Evolutionary conservation across 2,113 vertebrate genomes (phyloP), one percentile per base, ranked within the genome.

Genomic region (Vidua chalybeata): DNA sequence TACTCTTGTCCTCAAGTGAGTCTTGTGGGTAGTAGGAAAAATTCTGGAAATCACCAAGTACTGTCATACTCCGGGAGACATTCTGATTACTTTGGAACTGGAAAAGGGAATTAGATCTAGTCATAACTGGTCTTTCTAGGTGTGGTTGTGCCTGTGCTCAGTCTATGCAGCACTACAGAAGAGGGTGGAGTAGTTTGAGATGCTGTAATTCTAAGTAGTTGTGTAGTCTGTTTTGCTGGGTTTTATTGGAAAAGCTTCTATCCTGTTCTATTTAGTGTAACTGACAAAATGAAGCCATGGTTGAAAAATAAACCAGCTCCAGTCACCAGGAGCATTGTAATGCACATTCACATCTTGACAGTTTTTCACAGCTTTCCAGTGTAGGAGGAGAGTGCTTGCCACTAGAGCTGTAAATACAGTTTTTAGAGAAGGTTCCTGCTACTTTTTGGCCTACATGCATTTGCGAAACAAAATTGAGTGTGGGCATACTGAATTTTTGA

Each of bases 251-350:
- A 95, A 64, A 77, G 27, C 24, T 94, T 75, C 58, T 58, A 82
- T 94, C 54, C 62, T 4, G 2, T 48, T 80, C 7, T 35, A 6
- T 88, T 92, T 84, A 76, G 35, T 91, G 33, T 69, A 89, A 45
- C 45, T 84, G 88, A 95, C 92, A 97, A 95, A 95, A 94, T 66
- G 74, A 96, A 97, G 86, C 75, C 91, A 89, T 66, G 61, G 96
- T 84, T 92, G 87, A 92, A 96, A 96, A 96, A 94, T 91, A 97
- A 97, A 92, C 89, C 93, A 76, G 52, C 74, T 95, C 83, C 93
- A 90, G 86, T n/a, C 23, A 0, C 83, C 93, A 87, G 94, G 15
- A 64, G 69, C 63, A 95, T 89, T 97, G 88, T 94, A 97, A 96
- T 85, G 66, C 31, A 84, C 55, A 59, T 83, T 96, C 96, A 94